A percentile compares a stretch with the other conserved stretches of the same genome.
Evolutionary conservation across 2,797 vertebrate species (phyloP).

Genomic region (Coregonus ussuriensis): DNA sequence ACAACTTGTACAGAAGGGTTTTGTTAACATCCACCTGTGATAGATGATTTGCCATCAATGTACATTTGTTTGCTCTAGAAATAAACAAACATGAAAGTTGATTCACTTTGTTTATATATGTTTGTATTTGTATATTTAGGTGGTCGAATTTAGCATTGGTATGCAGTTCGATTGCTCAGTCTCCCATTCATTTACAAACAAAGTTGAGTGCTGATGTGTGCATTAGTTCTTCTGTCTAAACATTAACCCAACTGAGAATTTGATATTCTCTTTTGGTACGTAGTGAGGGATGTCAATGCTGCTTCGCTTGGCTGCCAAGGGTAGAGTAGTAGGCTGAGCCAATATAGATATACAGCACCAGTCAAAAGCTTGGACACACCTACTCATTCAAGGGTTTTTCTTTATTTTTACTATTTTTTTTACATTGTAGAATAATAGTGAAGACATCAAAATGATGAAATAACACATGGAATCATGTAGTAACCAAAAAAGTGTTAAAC

Average conservation of each 20-base stretch:
- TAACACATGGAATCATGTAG: too few relatives aligned
- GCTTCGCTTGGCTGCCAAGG: neutral
- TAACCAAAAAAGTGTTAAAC: too few relatives aligned
- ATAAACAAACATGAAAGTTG: slow-evolving; percentile 77
- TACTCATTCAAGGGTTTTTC: neutral
- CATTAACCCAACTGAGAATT: slow-evolving; percentile 51
- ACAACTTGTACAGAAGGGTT: slow-evolving; percentile 86
- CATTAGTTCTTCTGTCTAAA: slow-evolving; percentile 48
- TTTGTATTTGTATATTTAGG: neutral
- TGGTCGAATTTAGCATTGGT: neutral
- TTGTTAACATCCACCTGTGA: slow-evolving; percentile 88
- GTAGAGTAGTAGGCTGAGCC: neutral
- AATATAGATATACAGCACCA: too few relatives aligned
- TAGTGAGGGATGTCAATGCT: neutral
- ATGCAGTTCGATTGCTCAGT: slow-evolving; percentile 10
- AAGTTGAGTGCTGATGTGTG: slow-evolving; percentile 31
- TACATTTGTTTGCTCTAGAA: slow-evolving; percentile 93
- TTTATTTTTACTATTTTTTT: neutral
- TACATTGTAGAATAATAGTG: too few relatives aligned
- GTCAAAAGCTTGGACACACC: too few relatives aligned
- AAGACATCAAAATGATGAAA: too few relatives aligned
- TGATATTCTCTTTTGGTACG: slow-evolving; percentile 25
- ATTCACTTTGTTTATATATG: slow-evolving; percentile 16
- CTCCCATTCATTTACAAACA: slow-evolving; percentile 42
- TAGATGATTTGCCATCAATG: slow-evolving; percentile 89